These are phyloP conservation scores for Nothura maculosa DNA, from an alignment of 2,797 vertebrate species.

Conservation along the genomic window DNA sequence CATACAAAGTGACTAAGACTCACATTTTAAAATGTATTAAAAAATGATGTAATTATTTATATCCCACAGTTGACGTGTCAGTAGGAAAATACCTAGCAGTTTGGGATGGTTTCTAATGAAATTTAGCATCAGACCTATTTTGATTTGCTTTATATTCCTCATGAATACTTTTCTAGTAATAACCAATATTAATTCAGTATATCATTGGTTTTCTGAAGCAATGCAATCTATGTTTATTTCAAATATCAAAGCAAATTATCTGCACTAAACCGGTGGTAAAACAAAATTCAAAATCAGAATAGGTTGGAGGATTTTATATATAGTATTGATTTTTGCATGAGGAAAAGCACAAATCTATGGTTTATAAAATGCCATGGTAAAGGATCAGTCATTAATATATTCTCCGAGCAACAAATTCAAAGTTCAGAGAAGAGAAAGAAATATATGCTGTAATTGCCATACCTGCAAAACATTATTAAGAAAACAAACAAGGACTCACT, in stretches of 20 bases:
- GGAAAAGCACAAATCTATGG: neutral
- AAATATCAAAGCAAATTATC: neutral
- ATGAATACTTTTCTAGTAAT: neutral
- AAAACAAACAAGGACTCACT: neutral
- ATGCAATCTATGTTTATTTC: neutral
- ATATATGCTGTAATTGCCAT: neutral
- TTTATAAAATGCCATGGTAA: neutral
- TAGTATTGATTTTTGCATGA: neutral
- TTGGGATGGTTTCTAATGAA: neutral
- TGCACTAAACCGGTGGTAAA: neutral
- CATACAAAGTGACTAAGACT: neutral
- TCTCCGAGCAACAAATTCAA: neutral
- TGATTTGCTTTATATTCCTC: neutral
- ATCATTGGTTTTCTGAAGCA: neutral
- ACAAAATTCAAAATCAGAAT: neutral
- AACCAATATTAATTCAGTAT: neutral
- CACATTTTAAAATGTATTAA: neutral
- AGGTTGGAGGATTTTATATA: neutral
- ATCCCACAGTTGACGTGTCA: neutral
- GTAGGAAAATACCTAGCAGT: neutral
- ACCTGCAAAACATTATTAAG: neutral
- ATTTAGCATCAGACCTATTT: neutral
- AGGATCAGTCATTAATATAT: neutral
- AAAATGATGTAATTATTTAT: neutral
- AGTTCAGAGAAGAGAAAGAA: neutral